Base-by-base conservation (phyloP, 2,113 vertebrate species). In the Buteo buteo region DNA sequence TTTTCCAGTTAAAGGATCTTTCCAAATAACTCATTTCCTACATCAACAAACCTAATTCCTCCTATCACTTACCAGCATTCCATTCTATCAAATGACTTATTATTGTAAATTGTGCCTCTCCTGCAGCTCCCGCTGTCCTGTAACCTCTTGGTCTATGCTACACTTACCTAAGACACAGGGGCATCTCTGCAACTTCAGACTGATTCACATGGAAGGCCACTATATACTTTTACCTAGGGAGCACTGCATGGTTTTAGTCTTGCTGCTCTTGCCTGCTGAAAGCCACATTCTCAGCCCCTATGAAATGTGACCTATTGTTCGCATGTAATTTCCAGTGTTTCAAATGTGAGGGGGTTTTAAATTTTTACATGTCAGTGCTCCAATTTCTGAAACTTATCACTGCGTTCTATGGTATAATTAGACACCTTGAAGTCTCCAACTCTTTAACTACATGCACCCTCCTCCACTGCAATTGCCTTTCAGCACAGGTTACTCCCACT, bases 81-180 rank as follows among this genome's bases (percentile, higher is more conserved):
- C 32, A 40, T 78, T 92, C 64, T 86, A 34, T 70, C 59, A 88
- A 80, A 77, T 29, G 36, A 61, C 13, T 67, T 59, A 12, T 22
- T 73, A 25, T 12, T 61, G 15, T 24, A 42, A 92, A 83, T 14
- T 54, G 45, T 45, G 21, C 14, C 44, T 88, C 57, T 82, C 31
- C 45, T 58, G 64, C 2, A 4, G 11, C 29, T 83, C 14, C 52
- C 62, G 32, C 50, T 90, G 40, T 54, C 61, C 42, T 2, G 2
- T 42, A 62, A 45, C 38, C 1, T 2, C 32, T 79, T 62, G 32
- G 42, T 62, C 21, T 40, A 13, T 11, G 32, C 11, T 44, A 29
- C 4, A 3, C 1, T 5, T 49, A 49, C 40, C 11, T 59, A n/a
- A 71, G 38, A 58, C 1, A 1, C 2, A 0, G 1, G 47, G 17